Percentiles rank a stretch among this genome's conserved stretches.
Evolutionary conservation across 2,888 invertebrate species (phyloP).

Genomic region (Dicyrtoma fusca): DNA sequence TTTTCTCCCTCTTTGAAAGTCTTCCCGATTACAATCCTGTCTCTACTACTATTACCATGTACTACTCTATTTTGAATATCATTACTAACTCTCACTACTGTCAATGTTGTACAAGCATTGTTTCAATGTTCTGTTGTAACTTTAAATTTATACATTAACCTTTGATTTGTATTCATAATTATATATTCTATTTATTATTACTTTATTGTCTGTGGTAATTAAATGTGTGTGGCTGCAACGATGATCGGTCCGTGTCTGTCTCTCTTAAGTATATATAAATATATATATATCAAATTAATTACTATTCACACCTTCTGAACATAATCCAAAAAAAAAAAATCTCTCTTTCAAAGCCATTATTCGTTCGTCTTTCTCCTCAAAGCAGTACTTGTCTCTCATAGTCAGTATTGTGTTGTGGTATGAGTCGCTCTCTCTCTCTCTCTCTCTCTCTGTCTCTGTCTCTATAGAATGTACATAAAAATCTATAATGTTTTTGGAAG

Average conservation of each 20-base stretch:
- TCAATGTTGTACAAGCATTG: neutral
- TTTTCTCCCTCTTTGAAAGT: too few relatives aligned
- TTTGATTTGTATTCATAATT: neutral
- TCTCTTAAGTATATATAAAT: slow-evolving; percentile 1
- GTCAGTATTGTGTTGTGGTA: too few relatives aligned
- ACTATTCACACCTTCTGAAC: neutral
- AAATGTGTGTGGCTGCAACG: slow-evolving; percentile 39
- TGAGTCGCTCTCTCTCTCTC: too few relatives aligned
- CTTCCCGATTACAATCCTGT: too few relatives aligned
- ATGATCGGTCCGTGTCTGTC: slow-evolving; percentile 39
- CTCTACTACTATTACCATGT: too few relatives aligned
- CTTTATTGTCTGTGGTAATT: slow-evolving; percentile 15
- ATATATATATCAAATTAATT: neutral
- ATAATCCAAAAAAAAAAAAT: neutral
- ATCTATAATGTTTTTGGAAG: too few relatives aligned
- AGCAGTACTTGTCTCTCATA: too few relatives aligned
- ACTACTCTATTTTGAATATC: neutral
- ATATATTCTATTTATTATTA: slow-evolving; percentile 14
- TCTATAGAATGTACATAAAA: too few relatives aligned
- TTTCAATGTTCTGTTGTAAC: slow-evolving; percentile 8
- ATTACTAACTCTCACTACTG: slow-evolving; percentile 1
- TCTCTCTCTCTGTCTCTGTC: too few relatives aligned
- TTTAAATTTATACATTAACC: slow-evolving; percentile 2
- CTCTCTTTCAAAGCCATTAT: neutral
- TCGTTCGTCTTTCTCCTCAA: too few relatives aligned